Base-by-base conservation (phyloP, 2,797 vertebrate genomes). In the Gila robusta region DNA sequence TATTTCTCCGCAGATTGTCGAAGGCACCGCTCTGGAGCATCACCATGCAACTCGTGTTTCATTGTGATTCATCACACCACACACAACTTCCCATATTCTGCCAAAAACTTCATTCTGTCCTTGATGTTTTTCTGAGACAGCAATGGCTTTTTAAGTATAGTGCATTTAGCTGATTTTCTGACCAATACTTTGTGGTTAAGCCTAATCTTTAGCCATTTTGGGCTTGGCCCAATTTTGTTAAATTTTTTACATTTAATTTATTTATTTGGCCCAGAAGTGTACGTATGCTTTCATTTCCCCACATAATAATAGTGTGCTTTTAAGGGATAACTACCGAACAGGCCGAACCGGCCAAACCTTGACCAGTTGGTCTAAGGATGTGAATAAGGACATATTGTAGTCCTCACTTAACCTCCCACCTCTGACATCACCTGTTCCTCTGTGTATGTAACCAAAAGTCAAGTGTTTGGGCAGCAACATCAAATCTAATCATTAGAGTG, bases 401-500 rank as follows among this genome's bases (percentile, higher is more conserved):
- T 21, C 7, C 66, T 69, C 32, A 73, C 39, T 41, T 73, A 80
- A 66, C 59, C 62, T 56, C 11, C 28, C 62, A 78, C n/a, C 47
- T 3, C 47, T 67, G 74, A 70, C 62, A 9, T 52, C 3, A 41
- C 39, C 59, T 44, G n/a, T 54, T 4, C 19, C 78, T 66, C 26
- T 47, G 37, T 19, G 28, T 2, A 35, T 32, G 41, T 77, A 64
- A 64, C 32, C 32, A 56, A 47, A 67, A 44, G 41, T 44, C 47
- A 70, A 52, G 69, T 16, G 32, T 26, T 37, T 52, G 21, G 26
- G 41, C 39, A 73, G 14, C 39, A 74, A 64, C 26, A 59, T 77
- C 82, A 77, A 28, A 28, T 77, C 41, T 9, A 84, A 78, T 78
- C 47, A 84, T 84, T 56, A 69, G 47, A 83, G 19, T 69, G n/a